phyloP scores from a whole-genome alignment of 2,888 invertebrate genomes.

The Dorcus parallelipipedus region DNA sequence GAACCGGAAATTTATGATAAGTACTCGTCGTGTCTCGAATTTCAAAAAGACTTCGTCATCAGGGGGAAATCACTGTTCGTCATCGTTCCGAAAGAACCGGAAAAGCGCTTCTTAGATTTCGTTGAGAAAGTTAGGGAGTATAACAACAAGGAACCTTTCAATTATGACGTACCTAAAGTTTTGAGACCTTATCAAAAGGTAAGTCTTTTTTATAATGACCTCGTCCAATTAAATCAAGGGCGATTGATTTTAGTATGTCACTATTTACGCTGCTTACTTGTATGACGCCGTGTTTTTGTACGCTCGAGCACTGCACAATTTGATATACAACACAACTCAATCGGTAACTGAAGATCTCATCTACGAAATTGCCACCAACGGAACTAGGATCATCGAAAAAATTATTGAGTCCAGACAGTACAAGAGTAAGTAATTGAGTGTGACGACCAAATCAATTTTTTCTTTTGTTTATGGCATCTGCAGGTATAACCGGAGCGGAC shows the following conservation, averaged over 20 bases:
- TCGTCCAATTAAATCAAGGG: constrained; percentile 5
- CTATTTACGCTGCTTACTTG: constrained; percentile 88
- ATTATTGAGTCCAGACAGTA: constrained; percentile 83
- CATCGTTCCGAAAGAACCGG: constrained; percentile 84
- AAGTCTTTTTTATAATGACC: neutral
- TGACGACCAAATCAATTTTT: neutral
- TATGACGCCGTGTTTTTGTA: constrained; percentile 94
- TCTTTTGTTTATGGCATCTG: neutral
- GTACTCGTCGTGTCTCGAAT: constrained; percentile 59
- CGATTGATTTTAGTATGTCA: constrained; percentile 66
- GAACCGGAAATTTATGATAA: constrained; percentile 57
- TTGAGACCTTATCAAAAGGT: constrained; percentile 44
- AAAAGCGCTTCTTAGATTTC: constrained; percentile 68
- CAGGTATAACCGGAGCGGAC: constrained; percentile 91
- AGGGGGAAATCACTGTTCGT: constrained; percentile 81
- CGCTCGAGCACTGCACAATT: constrained; percentile 77
- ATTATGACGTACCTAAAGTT: constrained; percentile 64
- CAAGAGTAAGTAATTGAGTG: constrained; percentile 65
- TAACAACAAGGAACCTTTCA: constrained; percentile 77
- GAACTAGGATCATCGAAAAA: constrained; percentile 79
- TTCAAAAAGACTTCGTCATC: constrained; percentile 62
- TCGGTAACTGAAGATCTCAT: constrained; percentile 61
- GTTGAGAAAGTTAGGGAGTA: constrained; percentile 75
- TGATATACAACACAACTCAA: constrained; percentile 57
- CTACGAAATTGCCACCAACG: constrained; percentile 73